Percentiles rank a stretch among this genome's conserved stretches.
phyloP scores from a whole-genome alignment of 1,140 invertebrate genomes.

The Plectrocnemia conspersa region DNA sequence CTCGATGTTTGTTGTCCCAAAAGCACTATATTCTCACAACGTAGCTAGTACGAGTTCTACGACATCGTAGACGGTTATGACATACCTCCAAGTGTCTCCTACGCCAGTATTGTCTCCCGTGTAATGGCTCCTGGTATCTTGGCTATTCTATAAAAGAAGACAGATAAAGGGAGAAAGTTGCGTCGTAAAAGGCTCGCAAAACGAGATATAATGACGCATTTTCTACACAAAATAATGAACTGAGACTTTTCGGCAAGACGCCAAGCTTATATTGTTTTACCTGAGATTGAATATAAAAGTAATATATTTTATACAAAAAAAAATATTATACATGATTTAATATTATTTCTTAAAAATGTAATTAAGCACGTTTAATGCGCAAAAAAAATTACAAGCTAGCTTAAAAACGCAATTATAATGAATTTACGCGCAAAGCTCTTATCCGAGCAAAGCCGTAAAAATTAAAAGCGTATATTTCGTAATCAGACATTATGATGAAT shows the following conservation, averaged over 20 bases:
- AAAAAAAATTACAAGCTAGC: too few species aligned
- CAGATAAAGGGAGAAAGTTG: conserved; percentile 30
- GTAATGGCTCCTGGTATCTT: conserved; percentile 28
- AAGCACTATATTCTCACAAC: conserved; percentile 16
- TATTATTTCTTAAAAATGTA: too few species aligned
- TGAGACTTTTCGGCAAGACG: background rate
- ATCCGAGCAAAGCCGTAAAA: background rate
- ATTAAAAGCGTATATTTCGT: too few species aligned
- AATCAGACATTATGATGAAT: background rate
- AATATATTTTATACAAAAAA: too few species aligned
- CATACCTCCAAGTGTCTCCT: conserved; percentile 16
- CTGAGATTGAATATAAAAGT: too few species aligned
- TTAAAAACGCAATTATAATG: too few species aligned
- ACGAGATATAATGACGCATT: conserved; percentile 18
- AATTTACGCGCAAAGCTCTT: background rate
- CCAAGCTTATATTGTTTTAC: too few species aligned
- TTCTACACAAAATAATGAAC: background rate
- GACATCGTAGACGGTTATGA: conserved; percentile 32
- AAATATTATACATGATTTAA: too few species aligned
- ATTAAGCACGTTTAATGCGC: too few species aligned
- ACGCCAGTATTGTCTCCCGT: conserved; percentile 21
- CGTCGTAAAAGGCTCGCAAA: conserved; percentile 22
- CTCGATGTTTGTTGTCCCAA: too few species aligned
- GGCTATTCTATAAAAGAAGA: conserved; percentile 21
- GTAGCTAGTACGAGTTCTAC: conserved; percentile 21